A percentile compares a stretch with the other conserved stretches of the same genome.
phyloP scores from a whole-genome alignment of 2,888 invertebrate species.

The Petrolisthes manimaculis region DNA sequence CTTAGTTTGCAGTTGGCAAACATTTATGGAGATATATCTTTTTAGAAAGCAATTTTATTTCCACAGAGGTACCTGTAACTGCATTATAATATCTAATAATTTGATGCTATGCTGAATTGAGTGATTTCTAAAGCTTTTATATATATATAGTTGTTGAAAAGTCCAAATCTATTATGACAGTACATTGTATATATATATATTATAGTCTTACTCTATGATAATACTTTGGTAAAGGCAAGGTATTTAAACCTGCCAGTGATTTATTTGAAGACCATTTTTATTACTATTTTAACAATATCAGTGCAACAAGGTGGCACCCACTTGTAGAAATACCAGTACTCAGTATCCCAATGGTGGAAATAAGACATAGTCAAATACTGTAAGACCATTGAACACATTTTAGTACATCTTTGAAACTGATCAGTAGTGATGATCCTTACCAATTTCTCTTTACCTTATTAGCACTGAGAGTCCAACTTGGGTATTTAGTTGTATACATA shows the following conservation, averaged over 20 bases:
- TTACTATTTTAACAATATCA: too few species aligned
- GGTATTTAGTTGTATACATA: neutral
- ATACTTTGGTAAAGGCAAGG: constrained; percentile 5
- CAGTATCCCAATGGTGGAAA: too few species aligned
- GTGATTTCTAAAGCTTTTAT: constrained; percentile 3
- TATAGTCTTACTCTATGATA: neutral
- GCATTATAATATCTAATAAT: neutral
- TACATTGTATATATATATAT: neutral
- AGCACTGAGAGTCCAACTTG: neutral
- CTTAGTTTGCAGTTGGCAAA: neutral
- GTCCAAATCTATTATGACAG: constrained; percentile 16
- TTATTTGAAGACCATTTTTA: neutral
- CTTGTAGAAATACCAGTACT: too few species aligned
- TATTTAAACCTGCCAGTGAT: neutral
- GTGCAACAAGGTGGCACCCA: too few species aligned
- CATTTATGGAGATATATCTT: neutral
- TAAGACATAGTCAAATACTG: too few species aligned
- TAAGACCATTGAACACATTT: neutral
- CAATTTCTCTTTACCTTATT: neutral
- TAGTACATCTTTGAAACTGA: constrained; percentile 1
- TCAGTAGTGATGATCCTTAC: neutral
- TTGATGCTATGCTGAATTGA: neutral
- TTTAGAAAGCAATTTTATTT: neutral
- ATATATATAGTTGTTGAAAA: neutral
- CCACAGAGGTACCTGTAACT: neutral